Conservation (phyloP, 2,888 invertebrate species). For the Resseliella maxima region DNA sequence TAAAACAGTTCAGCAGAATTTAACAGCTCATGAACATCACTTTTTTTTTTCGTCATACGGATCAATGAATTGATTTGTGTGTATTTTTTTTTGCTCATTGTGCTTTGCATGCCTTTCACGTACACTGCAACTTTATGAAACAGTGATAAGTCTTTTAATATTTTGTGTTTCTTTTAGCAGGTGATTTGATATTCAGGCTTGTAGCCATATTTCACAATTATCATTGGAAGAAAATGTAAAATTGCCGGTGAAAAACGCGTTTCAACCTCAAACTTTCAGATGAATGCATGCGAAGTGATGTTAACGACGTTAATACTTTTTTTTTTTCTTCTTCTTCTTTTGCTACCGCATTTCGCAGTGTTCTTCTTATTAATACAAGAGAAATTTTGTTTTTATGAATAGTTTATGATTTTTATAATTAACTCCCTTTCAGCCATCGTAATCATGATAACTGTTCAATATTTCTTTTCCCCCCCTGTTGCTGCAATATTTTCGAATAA, state of each 20-base stretch:
- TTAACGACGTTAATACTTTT: neutral
- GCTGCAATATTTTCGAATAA: no score
- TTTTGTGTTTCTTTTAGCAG: neutral
- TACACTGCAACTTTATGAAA: neutral
- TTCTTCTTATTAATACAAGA: neutral
- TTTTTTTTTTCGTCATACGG: constrained; percentile 11
- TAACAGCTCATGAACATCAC: neutral
- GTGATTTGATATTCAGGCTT: neutral
- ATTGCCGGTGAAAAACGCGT: neutral
- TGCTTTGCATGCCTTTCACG: neutral
- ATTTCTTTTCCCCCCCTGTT: no score
- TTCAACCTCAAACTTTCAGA: no score
- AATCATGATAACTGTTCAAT: no score
- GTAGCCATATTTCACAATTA: neutral
- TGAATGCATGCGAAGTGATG: neutral
- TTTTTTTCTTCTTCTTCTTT: neutral
- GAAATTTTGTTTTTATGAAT: neutral
- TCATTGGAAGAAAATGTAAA: neutral
- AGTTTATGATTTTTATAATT: no score
- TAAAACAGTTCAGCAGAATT: neutral
- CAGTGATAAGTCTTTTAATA: neutral
- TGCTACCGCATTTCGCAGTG: neutral
- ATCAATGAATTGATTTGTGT: constrained; percentile 32
- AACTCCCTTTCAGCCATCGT: no score
- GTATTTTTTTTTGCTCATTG: neutral